Conservation (phyloP, 2,797 vertebrate genomes). For the Acipenser transmontanus region DNA sequence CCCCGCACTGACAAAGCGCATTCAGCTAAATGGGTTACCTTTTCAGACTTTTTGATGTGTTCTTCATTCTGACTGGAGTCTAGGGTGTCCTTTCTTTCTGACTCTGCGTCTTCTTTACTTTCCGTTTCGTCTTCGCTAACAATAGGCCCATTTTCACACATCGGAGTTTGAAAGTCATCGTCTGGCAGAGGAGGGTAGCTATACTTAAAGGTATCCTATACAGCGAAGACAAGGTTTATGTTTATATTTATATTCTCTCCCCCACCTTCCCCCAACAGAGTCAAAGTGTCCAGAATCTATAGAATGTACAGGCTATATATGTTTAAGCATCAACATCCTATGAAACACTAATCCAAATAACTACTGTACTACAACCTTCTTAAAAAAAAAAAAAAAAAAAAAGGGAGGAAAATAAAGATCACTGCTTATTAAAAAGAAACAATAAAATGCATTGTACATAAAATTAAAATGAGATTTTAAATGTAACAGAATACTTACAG, state of each 20-base stretch:
- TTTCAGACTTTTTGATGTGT: constrained; percentile 68
- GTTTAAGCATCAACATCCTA: too few species aligned
- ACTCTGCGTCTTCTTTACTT: constrained; percentile 72
- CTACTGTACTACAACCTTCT: too few species aligned
- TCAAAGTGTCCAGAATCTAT: too few species aligned
- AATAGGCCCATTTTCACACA: constrained; percentile 87
- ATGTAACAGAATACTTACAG: constrained; percentile 60
- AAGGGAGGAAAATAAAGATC: constrained; percentile 20
- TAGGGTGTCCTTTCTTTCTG: constrained; percentile 68
- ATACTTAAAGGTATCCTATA: constrained; percentile 87
- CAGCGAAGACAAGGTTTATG: too few species aligned
- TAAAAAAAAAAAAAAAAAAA: constrained; percentile 17
- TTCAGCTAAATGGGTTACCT: constrained; percentile 59
- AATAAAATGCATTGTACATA: too few species aligned
- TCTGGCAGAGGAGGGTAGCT: constrained; percentile 94
- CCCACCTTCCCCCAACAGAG: too few species aligned
- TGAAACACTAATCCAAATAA: too few species aligned
- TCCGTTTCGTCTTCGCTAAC: constrained; percentile 84
- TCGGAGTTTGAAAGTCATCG: constrained; percentile 90
- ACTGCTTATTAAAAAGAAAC: too few species aligned
- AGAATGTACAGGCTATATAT: too few species aligned
- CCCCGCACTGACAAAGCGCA: too few species aligned
- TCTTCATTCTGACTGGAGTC: constrained; percentile 74
- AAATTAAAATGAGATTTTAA: not conserved
- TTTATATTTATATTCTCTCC: too few species aligned